Evolutionary conservation across 2,888 invertebrate genomes (phyloP).

Genomic region (Acanthosepion lycidas): DNA sequence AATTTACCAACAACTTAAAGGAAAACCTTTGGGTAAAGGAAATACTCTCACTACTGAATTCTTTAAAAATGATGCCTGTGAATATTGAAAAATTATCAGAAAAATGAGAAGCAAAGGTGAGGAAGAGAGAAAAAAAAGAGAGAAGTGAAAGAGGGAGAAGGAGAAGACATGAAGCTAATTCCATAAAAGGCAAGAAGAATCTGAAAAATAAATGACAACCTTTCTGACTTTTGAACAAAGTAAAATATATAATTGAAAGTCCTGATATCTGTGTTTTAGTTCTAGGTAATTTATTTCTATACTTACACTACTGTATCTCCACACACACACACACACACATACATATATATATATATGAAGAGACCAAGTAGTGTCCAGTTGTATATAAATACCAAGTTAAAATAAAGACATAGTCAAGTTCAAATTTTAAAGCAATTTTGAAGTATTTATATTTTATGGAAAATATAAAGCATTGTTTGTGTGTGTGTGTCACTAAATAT

Average conservation of each 20-base stretch:
- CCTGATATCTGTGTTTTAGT: background rate
- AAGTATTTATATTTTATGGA: too few species aligned
- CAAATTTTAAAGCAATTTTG: too few species aligned
- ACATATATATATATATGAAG: background rate
- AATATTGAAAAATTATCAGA: background rate
- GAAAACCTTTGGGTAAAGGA: too few species aligned
- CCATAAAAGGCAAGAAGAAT: background rate
- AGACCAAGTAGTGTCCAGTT: background rate
- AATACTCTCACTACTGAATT: background rate
- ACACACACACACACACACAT: background rate
- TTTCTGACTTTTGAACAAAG: background rate
- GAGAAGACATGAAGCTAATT: background rate
- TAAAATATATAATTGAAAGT: background rate
- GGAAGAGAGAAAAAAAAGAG: background rate
- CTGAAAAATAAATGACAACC: background rate
- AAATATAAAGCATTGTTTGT: too few species aligned
- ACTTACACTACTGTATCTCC: background rate
- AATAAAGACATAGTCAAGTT: too few species aligned
- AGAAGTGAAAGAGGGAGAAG: background rate
- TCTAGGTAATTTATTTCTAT: background rate
- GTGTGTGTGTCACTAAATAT: too few species aligned
- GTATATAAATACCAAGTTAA: background rate
- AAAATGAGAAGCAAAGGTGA: background rate
- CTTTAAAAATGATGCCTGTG: background rate
- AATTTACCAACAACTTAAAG: background rate